A percentile compares a stretch with the other conserved stretches of the same genome.
These are phyloP conservation scores for Drosophila pseudotalamancana DNA, from an alignment of 2,888 invertebrate species.

Conservation along the genomic window DNA sequence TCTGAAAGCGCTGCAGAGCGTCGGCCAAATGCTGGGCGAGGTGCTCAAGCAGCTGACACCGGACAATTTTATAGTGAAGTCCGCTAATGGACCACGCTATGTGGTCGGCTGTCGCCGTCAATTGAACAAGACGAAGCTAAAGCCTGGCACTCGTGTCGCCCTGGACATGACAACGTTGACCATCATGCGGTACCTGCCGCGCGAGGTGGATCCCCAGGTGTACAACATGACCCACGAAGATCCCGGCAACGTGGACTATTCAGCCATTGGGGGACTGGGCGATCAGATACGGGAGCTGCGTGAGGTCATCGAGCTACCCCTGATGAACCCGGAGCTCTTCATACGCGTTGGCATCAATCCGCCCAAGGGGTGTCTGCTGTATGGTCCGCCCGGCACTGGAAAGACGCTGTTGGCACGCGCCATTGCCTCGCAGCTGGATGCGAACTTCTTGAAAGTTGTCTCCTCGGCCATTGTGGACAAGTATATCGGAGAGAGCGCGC, in stretches of 20 bases:
- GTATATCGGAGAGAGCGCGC: slow-evolving; percentile 99
- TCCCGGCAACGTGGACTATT: slow-evolving; percentile 97
- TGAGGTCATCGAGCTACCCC: slow-evolving; percentile 97
- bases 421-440: slow-evolving; percentile 99
- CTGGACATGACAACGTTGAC: slow-evolving; percentile 99
- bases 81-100: slow-evolving; percentile 99
- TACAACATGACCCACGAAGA: slow-evolving; percentile 99
- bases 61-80: slow-evolving; percentile 99
- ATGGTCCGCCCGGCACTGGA: slow-evolving; percentile 85
- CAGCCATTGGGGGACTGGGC: slow-evolving; percentile 96
- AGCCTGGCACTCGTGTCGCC: slow-evolving; percentile 98
- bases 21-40: slow-evolving; percentile 99
- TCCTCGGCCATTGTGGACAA: slow-evolving; percentile 99
- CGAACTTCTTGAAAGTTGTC: slow-evolving; percentile 98
- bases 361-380: slow-evolving; percentile 98
- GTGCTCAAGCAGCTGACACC: slow-evolving; percentile 98
- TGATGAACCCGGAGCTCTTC: slow-evolving; percentile 98
- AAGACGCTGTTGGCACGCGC: slow-evolving; percentile 98
- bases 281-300: slow-evolving; percentile 98
- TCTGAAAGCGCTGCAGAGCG: slow-evolving; percentile 98
- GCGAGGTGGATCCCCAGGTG: slow-evolving; percentile 98
- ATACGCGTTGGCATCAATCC: slow-evolving; percentile 99
- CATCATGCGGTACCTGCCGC: slow-evolving; percentile 98
- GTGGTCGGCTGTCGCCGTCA: slow-evolving; percentile 99
- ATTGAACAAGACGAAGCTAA: slow-evolving; percentile 95